Evolutionary conservation across 2,888 invertebrate species (phyloP), one percentile per base, ranked within the genome.

Genomic region (Hirudinaria manillensis): DNA sequence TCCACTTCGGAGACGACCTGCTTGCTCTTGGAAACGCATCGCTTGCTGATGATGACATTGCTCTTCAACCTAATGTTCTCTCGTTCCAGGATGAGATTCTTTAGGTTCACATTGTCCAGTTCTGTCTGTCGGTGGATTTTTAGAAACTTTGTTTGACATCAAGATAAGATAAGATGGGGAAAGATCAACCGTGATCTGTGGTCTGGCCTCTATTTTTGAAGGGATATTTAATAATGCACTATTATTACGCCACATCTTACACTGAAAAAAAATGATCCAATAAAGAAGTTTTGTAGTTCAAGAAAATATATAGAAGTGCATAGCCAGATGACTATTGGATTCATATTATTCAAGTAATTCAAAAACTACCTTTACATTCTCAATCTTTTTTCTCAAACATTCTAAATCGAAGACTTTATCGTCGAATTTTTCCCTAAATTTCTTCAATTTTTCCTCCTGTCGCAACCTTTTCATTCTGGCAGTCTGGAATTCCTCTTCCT

Each of bases 361-460:
- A n/a, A n/a, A n/a, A 61, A 6, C 61, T 13, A 72, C 72, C 55
- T 53, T 45, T 0, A 72, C 16, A 55, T 72, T 55, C 24, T 72
- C 51, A 16, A 72, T 27, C 24, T 38, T 38, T 13, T 32, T 21
- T 2, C 29, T 32, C 56, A 29, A 21, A 51, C 72, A 72, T 0
- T 53, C 55, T 24, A 45, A 13, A 7, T 51, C 55, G 10, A 45
- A 53, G 29, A 53, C 10, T 34, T 27, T 72, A 6, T 51, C 55
- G n/a, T 72, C 72, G 10, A 29, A 45, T 24, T 16, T 53, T 32
- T 6, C 19, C 19, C 32, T 72, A 10, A 55, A 27, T 55, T 51
- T 32, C n/a, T 72, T 55, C 32, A 72, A 51, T 6, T 72, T 55
- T 29, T 29, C 32, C 27, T 72, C 72, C 55, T n/a, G 24, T 32